Base-by-base conservation (phyloP, 2,797 vertebrate species). In the Phataginus tetradactyla region DNA sequence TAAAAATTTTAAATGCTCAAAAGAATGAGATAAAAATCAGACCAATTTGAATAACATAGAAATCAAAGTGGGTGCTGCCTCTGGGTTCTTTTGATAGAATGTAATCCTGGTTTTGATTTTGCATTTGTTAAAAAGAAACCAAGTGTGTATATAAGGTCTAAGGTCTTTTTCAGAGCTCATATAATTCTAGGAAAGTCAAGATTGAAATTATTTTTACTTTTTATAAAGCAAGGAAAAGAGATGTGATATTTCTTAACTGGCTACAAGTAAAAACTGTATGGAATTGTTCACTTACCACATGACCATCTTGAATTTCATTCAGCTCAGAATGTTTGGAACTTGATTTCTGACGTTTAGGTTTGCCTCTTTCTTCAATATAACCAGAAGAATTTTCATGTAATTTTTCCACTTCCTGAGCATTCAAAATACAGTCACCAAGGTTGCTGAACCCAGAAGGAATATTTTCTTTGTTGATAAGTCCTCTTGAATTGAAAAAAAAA, bases 401-500 rank as follows among this genome's bases (percentile, higher is more conserved):
- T 53, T 98, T 99, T 98, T 98, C 99, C 84, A 93, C 98, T 80
- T 98, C 98, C 95, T 98, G 98, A 94, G 96, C 63, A 91, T 97
- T 97, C 89, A 98, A 94, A 96, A 98, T 97, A n/a, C 98, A 97
- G 77, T 99, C 99, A 92, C 99, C 99, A 18, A 97, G 97, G 92
- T 18, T 97, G 90, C 34, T 97, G 86, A 98, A 96, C 78, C 97
- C 98, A 85, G 99, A 99, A 1, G 99, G 99, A 98, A 99, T 99
- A 98, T 99, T 99, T 98, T 99, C 99, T 98, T 99, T 99, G 98
- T 99, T 99, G 98, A 98, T 86, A 96, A 98, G 97, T 90, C 98
- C 98, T 98, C 99, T 99, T 97, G 95, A 84, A 98, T 95, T 27
- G 55, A 90, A 66, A 91, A 78, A 37, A 90, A 83, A 74, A 87